Evolutionary conservation across 2,888 invertebrate genomes (phyloP).

Genomic region (Oscheius sp.): DNA sequence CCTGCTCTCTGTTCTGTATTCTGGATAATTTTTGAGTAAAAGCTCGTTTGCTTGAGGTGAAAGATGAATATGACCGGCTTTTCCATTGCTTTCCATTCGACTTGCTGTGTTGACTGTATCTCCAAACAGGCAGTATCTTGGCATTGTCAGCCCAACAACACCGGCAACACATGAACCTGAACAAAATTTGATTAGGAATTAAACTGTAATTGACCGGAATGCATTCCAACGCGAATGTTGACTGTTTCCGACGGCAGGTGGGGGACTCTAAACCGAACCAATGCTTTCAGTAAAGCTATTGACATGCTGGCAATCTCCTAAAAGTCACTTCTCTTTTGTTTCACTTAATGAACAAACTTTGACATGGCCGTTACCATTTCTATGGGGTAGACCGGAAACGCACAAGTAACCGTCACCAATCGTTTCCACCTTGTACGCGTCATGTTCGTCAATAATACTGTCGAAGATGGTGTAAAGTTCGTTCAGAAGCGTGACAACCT

Average conservation of each 20-base stretch:
- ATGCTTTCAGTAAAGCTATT: slow-evolving; percentile 44
- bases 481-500: slow-evolving; percentile 71
- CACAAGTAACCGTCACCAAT: slow-evolving; percentile 58
- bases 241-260: slow-evolving; percentile 66
- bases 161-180: slow-evolving; percentile 62
- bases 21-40: slow-evolving; percentile 46
- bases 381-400: slow-evolving; percentile 53
- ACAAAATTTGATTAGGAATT: neutral
- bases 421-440: slow-evolving; percentile 70
- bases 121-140: slow-evolving; percentile 64
- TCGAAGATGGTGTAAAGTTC: slow-evolving; percentile 71
- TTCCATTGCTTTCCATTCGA: slow-evolving; percentile 53
- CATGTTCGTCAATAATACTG: slow-evolving; percentile 68
- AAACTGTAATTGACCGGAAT: slow-evolving; percentile 41
- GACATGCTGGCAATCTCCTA: slow-evolving; percentile 45
- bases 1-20: slow-evolving; percentile 53
- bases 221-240: slow-evolving; percentile 60
- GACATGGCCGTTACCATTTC: slow-evolving; percentile 55
- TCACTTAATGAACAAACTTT: neutral
- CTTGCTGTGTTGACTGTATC: slow-evolving; percentile 65
- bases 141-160: slow-evolving; percentile 65
- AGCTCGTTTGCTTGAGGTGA: slow-evolving; percentile 51
- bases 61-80: slow-evolving; percentile 59
- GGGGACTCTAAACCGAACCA: slow-evolving; percentile 60
- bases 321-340: neutral